phyloP scores from a whole-genome alignment of 1,140 invertebrate genomes.

The Nephila pilipes region DNA sequence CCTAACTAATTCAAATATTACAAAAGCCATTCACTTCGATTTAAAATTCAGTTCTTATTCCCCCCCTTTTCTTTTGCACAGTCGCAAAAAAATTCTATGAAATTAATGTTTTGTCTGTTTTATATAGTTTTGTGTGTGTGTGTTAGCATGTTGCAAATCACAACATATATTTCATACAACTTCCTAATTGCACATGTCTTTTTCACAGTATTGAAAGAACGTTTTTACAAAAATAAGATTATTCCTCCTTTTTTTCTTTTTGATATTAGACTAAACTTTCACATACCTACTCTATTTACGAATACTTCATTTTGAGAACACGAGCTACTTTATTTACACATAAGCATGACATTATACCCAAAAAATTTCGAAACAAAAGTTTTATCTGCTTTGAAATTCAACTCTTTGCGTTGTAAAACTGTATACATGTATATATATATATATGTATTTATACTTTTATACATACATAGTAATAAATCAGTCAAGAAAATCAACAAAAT shows the following conservation, averaged over 20 bases:
- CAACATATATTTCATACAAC: too few relatives aligned
- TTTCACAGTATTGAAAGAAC: not conserved
- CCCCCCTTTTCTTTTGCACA: too few relatives aligned
- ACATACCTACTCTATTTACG: not conserved
- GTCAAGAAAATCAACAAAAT: too few relatives aligned
- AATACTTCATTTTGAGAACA: constrained; percentile 11
- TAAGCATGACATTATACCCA: not conserved
- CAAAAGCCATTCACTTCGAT: too few relatives aligned
- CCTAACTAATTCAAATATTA: too few relatives aligned
- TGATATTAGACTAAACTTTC: constrained; percentile 2
- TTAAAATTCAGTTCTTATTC: too few relatives aligned
- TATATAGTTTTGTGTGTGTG: too few relatives aligned
- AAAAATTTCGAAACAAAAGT: not conserved
- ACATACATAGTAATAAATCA: not conserved
- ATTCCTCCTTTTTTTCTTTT: not conserved
- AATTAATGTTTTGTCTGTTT: too few relatives aligned
- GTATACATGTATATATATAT: not conserved
- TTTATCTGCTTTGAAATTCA: not conserved
- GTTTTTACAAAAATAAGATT: constrained; percentile 35
- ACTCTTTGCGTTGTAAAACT: not conserved
- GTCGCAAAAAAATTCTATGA: too few relatives aligned
- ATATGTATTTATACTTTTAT: not conserved
- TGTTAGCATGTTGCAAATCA: too few relatives aligned
- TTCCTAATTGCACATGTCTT: not conserved
- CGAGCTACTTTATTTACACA: not conserved